Percentiles rank a stretch among this genome's conserved stretches.
Evolutionary conservation across 2,113 vertebrate species (phyloP).

Genomic region (Lepisosteus osseus): DNA sequence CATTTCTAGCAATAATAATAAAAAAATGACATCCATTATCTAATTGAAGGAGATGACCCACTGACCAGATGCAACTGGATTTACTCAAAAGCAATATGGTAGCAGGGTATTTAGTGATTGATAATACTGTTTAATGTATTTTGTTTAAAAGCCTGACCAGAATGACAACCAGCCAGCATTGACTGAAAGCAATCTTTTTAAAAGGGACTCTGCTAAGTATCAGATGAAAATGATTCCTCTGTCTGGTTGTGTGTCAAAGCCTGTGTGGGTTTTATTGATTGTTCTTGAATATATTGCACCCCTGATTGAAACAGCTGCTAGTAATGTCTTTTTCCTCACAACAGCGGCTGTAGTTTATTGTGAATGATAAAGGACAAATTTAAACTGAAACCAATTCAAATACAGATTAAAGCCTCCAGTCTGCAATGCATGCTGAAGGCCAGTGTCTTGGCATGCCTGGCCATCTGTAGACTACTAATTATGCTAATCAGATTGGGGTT

Average conservation of each 20-base stretch:
- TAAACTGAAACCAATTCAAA: constrained; percentile 69
- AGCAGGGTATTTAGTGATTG: constrained; percentile 62
- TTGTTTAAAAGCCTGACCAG: constrained; percentile 73
- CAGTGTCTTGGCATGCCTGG: constrained; percentile 43
- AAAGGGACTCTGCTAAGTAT: constrained; percentile 88
- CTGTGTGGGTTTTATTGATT: constrained; percentile 85
- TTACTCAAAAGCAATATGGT: constrained; percentile 45
- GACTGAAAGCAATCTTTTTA: constrained; percentile 93
- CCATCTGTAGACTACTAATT: constrained; percentile 52
- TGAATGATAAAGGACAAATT: constrained; percentile 75
- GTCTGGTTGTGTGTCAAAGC: constrained; percentile 82
- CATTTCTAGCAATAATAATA: too few relatives aligned
- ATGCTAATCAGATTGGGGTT: constrained; percentile 53
- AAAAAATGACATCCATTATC: constrained; percentile 56
- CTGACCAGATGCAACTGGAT: constrained; percentile 56
- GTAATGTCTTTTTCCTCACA: constrained; percentile 69
- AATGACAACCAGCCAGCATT: constrained; percentile 85
- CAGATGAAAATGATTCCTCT: constrained; percentile 84
- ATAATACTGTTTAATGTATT: constrained; percentile 74
- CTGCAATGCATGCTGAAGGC: constrained; percentile 61
- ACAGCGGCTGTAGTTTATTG: constrained; percentile 51
- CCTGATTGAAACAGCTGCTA: constrained; percentile 80
- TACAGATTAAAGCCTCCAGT: constrained; percentile 54
- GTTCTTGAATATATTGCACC: constrained; percentile 80
- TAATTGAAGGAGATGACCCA: constrained; percentile 66